A percentile compares a stretch with the other conserved stretches of the same genome.
phyloP scores from a whole-genome alignment of 2,888 invertebrate species.

The Ochropacha duplaris region DNA sequence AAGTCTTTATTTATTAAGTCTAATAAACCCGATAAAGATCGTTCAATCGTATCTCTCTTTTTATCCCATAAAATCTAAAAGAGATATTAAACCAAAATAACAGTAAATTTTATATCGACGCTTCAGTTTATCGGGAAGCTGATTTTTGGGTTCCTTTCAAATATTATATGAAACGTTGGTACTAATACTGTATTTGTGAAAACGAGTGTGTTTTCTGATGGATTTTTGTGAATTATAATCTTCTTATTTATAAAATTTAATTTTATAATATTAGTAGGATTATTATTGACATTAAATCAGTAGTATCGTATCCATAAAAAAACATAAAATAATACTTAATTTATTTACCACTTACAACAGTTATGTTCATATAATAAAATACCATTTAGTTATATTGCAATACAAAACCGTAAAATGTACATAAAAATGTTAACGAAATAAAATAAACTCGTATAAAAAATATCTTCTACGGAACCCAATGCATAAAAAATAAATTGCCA shows the following conservation, averaged over 20 bases:
- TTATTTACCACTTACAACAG: too few species aligned
- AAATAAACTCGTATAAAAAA: too few species aligned
- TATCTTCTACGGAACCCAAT: background rate
- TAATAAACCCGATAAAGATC: conserved; percentile 32
- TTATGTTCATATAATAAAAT: too few species aligned
- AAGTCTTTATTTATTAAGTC: conserved; percentile 19
- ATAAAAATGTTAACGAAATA: too few species aligned
- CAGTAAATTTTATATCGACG: conserved; percentile 40
- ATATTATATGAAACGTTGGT: background rate
- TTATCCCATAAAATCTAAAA: conserved; percentile 43
- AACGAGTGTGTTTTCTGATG: background rate
- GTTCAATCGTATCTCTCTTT: conserved; percentile 27
- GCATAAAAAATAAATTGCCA: background rate
- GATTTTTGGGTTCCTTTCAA: background rate
- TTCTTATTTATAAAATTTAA: too few species aligned
- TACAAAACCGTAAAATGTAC: too few species aligned
- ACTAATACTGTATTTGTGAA: background rate
- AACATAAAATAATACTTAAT: too few species aligned
- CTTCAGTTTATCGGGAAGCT: background rate
- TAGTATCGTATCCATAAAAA: too few species aligned
- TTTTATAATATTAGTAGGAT: too few species aligned
- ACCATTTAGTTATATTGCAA: too few species aligned
- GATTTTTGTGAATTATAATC: background rate
- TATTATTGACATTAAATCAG: too few species aligned
- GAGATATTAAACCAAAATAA: conserved; percentile 32